Evolutionary conservation across 2,113 vertebrate genomes (phyloP).

Genomic region (Salvelinus namaycush): DNA sequence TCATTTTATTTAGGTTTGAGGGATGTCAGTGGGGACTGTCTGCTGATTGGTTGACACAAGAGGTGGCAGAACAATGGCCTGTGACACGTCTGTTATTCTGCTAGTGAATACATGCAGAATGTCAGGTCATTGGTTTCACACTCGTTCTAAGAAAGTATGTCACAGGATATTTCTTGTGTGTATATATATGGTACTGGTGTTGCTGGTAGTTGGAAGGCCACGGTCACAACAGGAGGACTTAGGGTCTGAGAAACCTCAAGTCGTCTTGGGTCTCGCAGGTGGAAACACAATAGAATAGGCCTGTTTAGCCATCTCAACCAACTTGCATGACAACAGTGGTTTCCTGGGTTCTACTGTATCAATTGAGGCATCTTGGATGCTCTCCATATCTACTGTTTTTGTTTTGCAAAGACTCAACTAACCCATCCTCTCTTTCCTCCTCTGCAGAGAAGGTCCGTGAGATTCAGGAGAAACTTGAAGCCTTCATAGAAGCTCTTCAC

Average conservation of each 20-base stretch:
- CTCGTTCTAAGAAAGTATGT: not conserved
- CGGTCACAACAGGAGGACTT: not conserved
- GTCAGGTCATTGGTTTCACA: slow-evolving; percentile 5
- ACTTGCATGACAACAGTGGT: not conserved
- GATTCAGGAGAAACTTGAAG: slow-evolving; percentile 99
- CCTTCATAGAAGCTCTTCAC: slow-evolving; percentile 98
- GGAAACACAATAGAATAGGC: not conserved
- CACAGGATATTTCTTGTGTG: too few species aligned
- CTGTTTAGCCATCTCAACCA: not conserved
- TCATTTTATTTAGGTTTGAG: slow-evolving; percentile 52
- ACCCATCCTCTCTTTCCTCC: slow-evolving; percentile 34
- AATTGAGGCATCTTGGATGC: not conserved
- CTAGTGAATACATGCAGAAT: not conserved
- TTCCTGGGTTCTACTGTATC: not conserved
- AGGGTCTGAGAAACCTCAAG: not conserved
- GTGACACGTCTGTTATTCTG: slow-evolving; percentile 9
- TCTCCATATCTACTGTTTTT: not conserved
- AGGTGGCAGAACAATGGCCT: slow-evolving; percentile 17
- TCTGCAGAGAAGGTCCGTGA: slow-evolving; percentile 95
- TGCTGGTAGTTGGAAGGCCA: too few species aligned
- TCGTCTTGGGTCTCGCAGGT: not conserved
- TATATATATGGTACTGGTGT: not conserved
- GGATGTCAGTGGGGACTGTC: slow-evolving; percentile 58
- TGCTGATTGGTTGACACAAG: slow-evolving; percentile 58
- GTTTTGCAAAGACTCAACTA: slow-evolving; percentile 7